Conservation (phyloP, 2,113 vertebrate species). For the Hemicordylus capensis region DNA sequence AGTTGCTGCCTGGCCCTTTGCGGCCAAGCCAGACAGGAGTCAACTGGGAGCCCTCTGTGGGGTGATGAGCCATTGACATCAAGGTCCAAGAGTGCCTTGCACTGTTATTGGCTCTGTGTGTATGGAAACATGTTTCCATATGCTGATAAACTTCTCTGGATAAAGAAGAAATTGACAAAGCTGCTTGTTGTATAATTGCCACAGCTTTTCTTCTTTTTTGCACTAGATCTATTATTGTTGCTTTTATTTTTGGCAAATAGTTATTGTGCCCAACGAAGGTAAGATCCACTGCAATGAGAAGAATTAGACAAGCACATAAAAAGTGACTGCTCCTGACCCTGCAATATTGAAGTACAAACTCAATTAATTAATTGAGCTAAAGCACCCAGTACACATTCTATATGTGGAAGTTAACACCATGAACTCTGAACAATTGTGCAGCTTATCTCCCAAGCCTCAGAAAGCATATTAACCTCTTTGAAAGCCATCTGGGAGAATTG, state of each 20-base stretch:
- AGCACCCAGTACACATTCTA: not conserved
- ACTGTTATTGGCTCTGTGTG: too few species aligned
- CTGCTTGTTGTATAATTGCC: not conserved
- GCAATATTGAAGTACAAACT: not conserved
- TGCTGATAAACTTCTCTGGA: not conserved
- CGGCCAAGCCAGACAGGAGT: too few species aligned
- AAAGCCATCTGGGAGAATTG: not conserved
- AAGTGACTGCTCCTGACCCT: not conserved
- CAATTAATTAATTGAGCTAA: not conserved
- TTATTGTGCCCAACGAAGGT: not conserved
- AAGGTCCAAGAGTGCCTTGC: too few species aligned
- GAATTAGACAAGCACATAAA: not conserved
- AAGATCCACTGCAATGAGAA: not conserved
- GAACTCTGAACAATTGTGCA: not conserved
- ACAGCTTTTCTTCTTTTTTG: not conserved
- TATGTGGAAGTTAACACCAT: slow-evolving; percentile 8
- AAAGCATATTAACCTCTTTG: not conserved
- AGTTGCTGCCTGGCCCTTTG: too few species aligned
- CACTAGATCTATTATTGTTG: not conserved
- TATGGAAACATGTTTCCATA: not conserved
- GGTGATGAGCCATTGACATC: too few species aligned
- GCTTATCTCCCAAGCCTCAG: slow-evolving; percentile 7
- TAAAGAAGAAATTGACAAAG: not conserved
- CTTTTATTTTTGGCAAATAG: not conserved
- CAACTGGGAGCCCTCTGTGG: too few species aligned